A percentile compares a stretch with the other conserved stretches of the same genome.
These are phyloP conservation scores for Eurytoma adleriae DNA, from an alignment of 2,888 invertebrate species.

Conservation along the genomic window DNA sequence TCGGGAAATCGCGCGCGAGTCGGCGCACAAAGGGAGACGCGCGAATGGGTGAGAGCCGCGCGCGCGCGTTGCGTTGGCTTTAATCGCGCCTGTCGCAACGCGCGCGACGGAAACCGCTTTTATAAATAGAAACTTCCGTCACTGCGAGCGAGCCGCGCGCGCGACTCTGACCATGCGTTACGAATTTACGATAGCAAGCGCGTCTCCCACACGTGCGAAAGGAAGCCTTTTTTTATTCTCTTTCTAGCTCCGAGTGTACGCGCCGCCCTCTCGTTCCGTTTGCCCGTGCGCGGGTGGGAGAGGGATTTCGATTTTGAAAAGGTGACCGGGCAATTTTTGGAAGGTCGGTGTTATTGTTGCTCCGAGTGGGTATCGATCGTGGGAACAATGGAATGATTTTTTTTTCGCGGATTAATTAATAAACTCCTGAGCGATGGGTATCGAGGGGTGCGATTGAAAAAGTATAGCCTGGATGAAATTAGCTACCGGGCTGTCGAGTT, in stretches of 20 bases:
- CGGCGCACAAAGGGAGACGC: not conserved
- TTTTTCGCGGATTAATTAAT: not conserved
- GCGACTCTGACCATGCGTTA: conserved; percentile 38
- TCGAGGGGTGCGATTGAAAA: not conserved
- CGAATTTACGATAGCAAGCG: conserved; percentile 50
- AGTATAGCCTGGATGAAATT: not conserved
- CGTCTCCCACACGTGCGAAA: conserved; percentile 16
- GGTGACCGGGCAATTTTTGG: no score
- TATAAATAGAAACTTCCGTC: conserved; percentile 59
- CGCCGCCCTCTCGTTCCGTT: not conserved
- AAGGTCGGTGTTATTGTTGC: no score
- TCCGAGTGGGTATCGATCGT: no score
- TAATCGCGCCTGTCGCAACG: not conserved
- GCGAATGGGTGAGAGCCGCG: not conserved
- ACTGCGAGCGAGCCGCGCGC: conserved; percentile 18
- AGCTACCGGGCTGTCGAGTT: not conserved
- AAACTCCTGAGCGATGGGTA: conserved; percentile 1
- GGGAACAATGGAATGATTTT: not conserved
- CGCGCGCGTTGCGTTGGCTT: not conserved
- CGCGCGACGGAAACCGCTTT: conserved; percentile 47
- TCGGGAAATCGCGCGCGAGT: not conserved
- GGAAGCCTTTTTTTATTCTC: not conserved
- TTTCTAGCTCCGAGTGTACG: not conserved
- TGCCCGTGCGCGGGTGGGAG: not conserved
- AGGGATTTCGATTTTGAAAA: no score